Percentiles rank a stretch among this genome's conserved stretches.
These are phyloP conservation scores for Perizoma affinitatum DNA, from an alignment of 2,888 invertebrate species.

Conservation along the genomic window DNA sequence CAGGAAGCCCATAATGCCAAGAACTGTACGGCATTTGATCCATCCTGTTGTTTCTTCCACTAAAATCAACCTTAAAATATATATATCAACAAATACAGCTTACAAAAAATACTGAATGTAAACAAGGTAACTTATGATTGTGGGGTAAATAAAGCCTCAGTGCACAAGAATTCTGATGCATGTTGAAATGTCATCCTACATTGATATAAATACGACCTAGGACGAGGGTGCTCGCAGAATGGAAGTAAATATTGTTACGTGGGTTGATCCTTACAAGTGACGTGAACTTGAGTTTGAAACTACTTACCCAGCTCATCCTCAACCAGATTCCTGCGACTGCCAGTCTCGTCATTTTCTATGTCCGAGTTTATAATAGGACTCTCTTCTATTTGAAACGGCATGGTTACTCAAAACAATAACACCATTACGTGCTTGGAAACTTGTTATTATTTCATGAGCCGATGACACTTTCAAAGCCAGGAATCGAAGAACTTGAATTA, in stretches of 20 bases:
- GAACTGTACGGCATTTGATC: slow-evolving; percentile 89
- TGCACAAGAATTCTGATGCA: too few relatives aligned
- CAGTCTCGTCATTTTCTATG: slow-evolving; percentile 73
- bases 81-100: too few relatives aligned
- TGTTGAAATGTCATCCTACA: too few relatives aligned
- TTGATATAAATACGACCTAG: too few relatives aligned
- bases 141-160: too few relatives aligned
- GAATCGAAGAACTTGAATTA: not conserved
- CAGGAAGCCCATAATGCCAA: slow-evolving; percentile 93
- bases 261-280: not conserved
- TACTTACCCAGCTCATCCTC: slow-evolving; percentile 62
- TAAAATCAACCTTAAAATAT: slow-evolving; percentile 40
- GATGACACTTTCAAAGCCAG: not conserved
- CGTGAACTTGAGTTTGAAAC: slow-evolving; percentile 5
- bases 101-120: too few relatives aligned
- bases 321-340: slow-evolving; percentile 67
- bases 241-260: too few relatives aligned
- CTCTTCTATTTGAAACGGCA: slow-evolving; percentile 71
- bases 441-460: slow-evolving; percentile 1
- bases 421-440: slow-evolving; percentile 41
- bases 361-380: slow-evolving; percentile 75
- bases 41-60: slow-evolving; percentile 87
- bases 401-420: slow-evolving; percentile 52
- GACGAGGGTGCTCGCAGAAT: too few relatives aligned
- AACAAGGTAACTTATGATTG: too few relatives aligned